phyloP scores from a whole-genome alignment of 2,888 invertebrate species.

The Diaprepes abbreviatus region DNA sequence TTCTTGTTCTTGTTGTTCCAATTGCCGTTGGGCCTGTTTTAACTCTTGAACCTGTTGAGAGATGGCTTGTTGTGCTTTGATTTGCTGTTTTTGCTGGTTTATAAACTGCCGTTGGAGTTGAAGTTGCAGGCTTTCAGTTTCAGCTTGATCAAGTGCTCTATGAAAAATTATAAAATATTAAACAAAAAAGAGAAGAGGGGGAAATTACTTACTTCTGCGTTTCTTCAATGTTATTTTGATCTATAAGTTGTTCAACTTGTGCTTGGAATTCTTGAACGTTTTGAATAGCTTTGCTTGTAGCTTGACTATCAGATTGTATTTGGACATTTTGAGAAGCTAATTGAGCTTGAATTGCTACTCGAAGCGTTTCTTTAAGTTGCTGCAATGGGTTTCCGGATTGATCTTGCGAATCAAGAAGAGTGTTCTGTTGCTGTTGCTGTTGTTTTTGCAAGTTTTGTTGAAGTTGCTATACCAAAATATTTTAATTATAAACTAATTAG shows the following conservation, averaged over 20 bases:
- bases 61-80: conserved; percentile 20
- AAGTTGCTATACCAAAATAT: too few species aligned
- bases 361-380: conserved; percentile 14
- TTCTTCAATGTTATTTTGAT: conserved; percentile 1
- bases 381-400: background rate
- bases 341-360: conserved; percentile 11
- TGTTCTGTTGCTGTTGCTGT: conserved; percentile 11
- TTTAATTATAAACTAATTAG: too few species aligned
- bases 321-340: conserved; percentile 6
- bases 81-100: conserved; percentile 22
- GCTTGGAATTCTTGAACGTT: background rate
- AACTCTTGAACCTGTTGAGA: conserved; percentile 3
- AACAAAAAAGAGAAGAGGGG: background rate
- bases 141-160: conserved; percentile 21
- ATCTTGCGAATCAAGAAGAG: background rate
- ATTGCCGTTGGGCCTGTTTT: conserved; percentile 3
- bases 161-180: background rate
- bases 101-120: conserved; percentile 25
- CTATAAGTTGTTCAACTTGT: conserved; percentile 3
- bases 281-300: background rate
- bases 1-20: conserved; percentile 27
- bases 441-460: too few species aligned
- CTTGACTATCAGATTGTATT: background rate
- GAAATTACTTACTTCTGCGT: conserved; percentile 3
- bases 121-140: conserved; percentile 25